phyloP scores from a whole-genome alignment of 2,888 invertebrate genomes.

The Scaptodrosophila latifasciaeformis region DNA sequence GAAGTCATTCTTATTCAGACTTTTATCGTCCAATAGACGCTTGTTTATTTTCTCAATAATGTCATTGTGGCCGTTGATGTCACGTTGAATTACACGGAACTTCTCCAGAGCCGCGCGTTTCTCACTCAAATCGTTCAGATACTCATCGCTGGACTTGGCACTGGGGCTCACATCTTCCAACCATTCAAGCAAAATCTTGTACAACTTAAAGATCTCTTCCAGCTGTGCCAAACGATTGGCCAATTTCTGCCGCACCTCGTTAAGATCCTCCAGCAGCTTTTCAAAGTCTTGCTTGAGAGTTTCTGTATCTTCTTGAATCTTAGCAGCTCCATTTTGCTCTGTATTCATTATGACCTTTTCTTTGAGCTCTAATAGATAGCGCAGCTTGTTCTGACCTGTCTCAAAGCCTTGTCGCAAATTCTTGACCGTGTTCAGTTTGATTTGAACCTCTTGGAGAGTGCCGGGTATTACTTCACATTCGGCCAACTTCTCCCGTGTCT shows the following conservation, averaged over 20 bases:
- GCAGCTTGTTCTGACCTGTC: constrained; percentile 90
- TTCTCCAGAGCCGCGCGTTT: constrained; percentile 93
- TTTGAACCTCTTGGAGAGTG: constrained; percentile 88
- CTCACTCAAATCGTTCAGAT: constrained; percentile 90
- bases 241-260: constrained; percentile 85
- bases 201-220: constrained; percentile 90
- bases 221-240: constrained; percentile 85
- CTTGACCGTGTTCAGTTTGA: constrained; percentile 89
- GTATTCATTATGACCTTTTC: constrained; percentile 96
- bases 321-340: constrained; percentile 89
- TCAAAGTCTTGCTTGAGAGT: constrained; percentile 92
- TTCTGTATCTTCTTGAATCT: constrained; percentile 94
- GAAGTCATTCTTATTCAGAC: constrained; percentile 81
- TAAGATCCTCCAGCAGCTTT: constrained; percentile 86
- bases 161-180: constrained; percentile 91
- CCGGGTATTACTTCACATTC: constrained; percentile 88
- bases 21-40: constrained; percentile 83
- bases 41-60: constrained; percentile 85
- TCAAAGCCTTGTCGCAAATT: constrained; percentile 92
- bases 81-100: constrained; percentile 87
- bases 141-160: constrained; percentile 82
- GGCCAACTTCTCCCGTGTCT: constrained; percentile 89
- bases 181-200: constrained; percentile 90
- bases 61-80: constrained; percentile 87
- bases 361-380: constrained; percentile 91